phyloP scores from a whole-genome alignment of 2,888 invertebrate genomes.

The Tribolium freemani region DNA sequence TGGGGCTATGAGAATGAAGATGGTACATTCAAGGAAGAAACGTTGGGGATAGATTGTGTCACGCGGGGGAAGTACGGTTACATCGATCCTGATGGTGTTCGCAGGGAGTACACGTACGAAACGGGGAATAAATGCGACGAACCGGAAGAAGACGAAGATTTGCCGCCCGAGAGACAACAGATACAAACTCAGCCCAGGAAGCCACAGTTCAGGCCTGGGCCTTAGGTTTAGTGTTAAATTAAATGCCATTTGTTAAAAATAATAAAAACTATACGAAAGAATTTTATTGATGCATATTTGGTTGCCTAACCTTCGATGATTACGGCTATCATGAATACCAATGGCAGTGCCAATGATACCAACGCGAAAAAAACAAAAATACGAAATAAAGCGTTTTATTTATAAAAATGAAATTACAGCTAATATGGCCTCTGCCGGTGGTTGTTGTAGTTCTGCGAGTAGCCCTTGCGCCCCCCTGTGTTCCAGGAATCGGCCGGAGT shows the following conservation, averaged over 20 bases:
- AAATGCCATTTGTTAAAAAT: constrained; percentile 34
- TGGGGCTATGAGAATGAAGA: constrained; percentile 93
- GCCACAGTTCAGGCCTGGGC: constrained; percentile 51
- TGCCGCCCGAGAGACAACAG: constrained; percentile 45
- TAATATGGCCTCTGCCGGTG: constrained; percentile 73
- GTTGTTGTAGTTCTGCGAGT: constrained; percentile 75
- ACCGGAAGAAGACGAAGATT: constrained; percentile 60
- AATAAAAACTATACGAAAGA: not conserved
- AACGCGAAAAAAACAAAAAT: not conserved
- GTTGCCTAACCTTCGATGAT: not conserved
- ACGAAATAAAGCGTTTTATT: not conserved
- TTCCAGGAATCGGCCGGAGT: constrained; percentile 86
- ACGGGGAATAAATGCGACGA: constrained; percentile 83
- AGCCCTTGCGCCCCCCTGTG: constrained; percentile 72
- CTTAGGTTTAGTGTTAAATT: constrained; percentile 7
- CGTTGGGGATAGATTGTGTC: constrained; percentile 78
- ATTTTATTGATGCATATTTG: too few species aligned
- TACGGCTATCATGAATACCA: too few species aligned
- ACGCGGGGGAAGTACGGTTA: constrained; percentile 79
- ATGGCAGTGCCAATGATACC: too few species aligned
- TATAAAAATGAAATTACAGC: constrained; percentile 23
- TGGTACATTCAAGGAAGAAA: constrained; percentile 88
- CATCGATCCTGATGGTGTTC: constrained; percentile 85
- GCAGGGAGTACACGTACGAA: constrained; percentile 86
- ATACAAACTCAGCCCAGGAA: constrained; percentile 45